Conservation (phyloP, 2,888 invertebrate species). For the Archaeoteleia sp. region DNA sequence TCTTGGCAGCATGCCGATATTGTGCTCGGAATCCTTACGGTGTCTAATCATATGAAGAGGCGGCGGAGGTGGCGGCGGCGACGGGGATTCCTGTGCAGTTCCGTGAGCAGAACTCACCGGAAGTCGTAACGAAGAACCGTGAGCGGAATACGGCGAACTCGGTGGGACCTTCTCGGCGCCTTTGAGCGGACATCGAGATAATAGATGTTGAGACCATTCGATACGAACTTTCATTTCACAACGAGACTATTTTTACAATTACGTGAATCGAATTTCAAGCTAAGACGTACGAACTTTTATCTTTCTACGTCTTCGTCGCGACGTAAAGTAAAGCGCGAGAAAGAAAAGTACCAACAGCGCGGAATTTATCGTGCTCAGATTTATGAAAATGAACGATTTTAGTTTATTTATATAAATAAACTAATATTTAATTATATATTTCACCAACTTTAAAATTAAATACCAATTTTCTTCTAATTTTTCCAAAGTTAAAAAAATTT, state of each 20-base stretch:
- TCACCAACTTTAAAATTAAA: too few species aligned
- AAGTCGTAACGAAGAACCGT: constrained; percentile 66
- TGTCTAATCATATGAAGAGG: constrained; percentile 61
- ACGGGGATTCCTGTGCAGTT: constrained; percentile 64
- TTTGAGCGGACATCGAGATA: constrained; percentile 55
- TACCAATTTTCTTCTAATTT: too few species aligned
- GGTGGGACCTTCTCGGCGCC: constrained; percentile 66
- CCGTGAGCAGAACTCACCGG: constrained; percentile 66
- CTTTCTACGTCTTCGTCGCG: constrained; percentile 31
- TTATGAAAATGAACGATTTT: too few species aligned
- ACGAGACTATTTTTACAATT: constrained; percentile 32
- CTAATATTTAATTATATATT: too few species aligned
- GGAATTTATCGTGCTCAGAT: too few species aligned
- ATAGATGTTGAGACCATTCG: too few species aligned
- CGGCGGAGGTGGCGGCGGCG: constrained; percentile 48
- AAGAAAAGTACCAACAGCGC: constrained; percentile 13
- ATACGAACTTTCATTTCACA: constrained; percentile 42
- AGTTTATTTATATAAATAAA: too few species aligned
- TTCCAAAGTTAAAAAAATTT: too few species aligned
- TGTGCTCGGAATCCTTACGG: constrained; percentile 65
- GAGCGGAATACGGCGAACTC: constrained; percentile 63
- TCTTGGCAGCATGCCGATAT: constrained; percentile 58
- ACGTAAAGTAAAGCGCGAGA: constrained; percentile 17
- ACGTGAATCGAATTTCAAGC: constrained; percentile 38
- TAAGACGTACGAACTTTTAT: constrained; percentile 27